A percentile compares a stretch with the other conserved stretches of the same genome.
phyloP scores from a whole-genome alignment of 2,113 vertebrate species.

The Aldabrachelys gigantea region DNA sequence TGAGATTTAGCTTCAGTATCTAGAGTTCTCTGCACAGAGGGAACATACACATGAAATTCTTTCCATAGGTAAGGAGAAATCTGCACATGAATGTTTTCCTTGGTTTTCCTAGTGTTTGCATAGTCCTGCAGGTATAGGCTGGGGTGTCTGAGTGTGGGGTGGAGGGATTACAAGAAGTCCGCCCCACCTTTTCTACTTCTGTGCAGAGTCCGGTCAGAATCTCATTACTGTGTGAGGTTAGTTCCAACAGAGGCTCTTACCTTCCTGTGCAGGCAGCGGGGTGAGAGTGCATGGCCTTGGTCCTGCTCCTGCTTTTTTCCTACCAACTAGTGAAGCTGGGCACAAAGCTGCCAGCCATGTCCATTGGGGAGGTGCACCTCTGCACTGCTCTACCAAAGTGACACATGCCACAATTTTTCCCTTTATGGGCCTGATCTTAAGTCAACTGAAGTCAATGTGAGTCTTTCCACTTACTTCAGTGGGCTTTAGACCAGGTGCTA shows the following conservation, averaged over 20 bases:
- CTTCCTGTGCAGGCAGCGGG: background rate
- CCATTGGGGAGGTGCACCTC: background rate
- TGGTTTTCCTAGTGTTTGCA: background rate
- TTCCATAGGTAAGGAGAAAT: background rate
- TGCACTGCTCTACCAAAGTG: background rate
- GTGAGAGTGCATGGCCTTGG: accelerated
- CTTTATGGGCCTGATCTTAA: background rate
- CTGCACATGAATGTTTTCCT: too few relatives aligned
- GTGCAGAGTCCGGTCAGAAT: background rate
- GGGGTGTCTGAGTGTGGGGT: background rate
- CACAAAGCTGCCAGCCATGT: background rate
- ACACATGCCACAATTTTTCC: background rate
- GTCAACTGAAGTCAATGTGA: background rate
- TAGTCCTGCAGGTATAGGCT: background rate
- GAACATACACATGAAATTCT: background rate
- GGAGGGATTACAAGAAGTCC: background rate
- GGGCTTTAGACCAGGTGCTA: background rate
- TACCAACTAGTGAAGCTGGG: background rate
- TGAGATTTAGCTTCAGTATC: too few relatives aligned
- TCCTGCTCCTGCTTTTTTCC: background rate
- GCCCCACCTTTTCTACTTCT: background rate
- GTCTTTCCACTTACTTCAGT: background rate
- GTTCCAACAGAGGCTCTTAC: background rate
- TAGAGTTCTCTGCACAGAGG: too few relatives aligned
- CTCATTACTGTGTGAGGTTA: background rate